Conservation (phyloP, 2,113 vertebrate genomes). For the Alethe diademata region DNA sequence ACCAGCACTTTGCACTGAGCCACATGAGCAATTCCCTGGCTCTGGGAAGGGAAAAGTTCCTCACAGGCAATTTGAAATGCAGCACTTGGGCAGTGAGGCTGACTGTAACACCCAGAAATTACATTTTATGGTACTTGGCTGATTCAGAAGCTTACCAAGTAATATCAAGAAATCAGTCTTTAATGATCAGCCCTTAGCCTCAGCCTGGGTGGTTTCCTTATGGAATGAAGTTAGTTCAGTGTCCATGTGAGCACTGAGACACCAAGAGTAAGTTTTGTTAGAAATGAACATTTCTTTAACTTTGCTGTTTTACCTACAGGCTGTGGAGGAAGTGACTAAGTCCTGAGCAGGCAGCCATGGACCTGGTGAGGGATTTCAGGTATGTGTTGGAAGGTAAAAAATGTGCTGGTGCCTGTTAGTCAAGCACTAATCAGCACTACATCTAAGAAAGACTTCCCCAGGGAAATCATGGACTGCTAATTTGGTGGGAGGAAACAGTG, state of each 20-base stretch:
- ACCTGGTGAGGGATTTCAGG: slow-evolving; percentile 15
- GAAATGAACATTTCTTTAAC: not conserved
- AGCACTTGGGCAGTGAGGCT: not conserved
- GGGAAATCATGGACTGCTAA: not conserved
- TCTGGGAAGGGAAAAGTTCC: not conserved
- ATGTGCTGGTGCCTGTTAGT: not conserved
- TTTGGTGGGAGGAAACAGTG: not conserved
- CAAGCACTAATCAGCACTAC: not conserved
- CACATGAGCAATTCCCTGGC: not conserved
- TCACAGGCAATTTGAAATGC: not conserved
- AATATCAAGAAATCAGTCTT: not conserved
- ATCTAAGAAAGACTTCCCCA: not conserved
- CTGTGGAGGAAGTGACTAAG: slow-evolving; percentile 20
- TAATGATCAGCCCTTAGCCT: not conserved
- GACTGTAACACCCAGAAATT: not conserved
- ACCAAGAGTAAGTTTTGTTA: not conserved
- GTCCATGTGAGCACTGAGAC: not conserved
- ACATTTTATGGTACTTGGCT: not conserved
- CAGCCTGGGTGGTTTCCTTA: not conserved
- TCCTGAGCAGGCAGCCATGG: not conserved
- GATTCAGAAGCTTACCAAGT: not conserved
- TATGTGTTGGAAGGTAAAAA: not conserved
- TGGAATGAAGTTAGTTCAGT: not conserved
- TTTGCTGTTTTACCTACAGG: not conserved
- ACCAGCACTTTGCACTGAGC: not conserved